Conservation (phyloP, 2,888 invertebrate species). For the Melanotus villosus region DNA sequence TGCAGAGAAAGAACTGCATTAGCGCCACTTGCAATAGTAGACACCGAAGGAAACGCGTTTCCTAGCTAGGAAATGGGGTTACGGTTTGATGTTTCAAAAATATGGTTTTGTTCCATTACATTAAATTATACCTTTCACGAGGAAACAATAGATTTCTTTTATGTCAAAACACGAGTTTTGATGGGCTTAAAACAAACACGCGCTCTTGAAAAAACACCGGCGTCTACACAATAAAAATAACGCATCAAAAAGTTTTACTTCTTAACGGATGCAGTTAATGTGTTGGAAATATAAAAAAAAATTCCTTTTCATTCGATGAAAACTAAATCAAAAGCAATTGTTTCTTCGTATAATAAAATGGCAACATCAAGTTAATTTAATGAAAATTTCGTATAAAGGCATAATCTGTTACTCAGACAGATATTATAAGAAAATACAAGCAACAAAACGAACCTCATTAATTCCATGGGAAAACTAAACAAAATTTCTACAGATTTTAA, state of each 20-base stretch:
- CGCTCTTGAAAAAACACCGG: slow-evolving; percentile 37
- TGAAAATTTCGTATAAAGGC: no score
- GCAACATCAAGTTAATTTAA: neutral
- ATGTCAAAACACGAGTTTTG: slow-evolving; percentile 45
- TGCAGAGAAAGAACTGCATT: slow-evolving; percentile 67
- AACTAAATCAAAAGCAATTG: no score
- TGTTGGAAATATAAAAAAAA: slow-evolving; percentile 22
- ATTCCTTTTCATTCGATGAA: neutral
- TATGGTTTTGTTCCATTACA: slow-evolving; percentile 61
- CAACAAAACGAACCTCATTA: no score
- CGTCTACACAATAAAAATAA: slow-evolving; percentile 13
- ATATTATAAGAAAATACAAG: no score
- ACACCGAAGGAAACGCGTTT: slow-evolving; percentile 47
- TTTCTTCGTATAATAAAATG: neutral
- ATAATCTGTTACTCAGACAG: no score
- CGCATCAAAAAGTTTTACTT: slow-evolving; percentile 27
- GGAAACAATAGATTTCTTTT: slow-evolving; percentile 53
- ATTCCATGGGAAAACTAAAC: no score
- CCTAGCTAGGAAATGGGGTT: slow-evolving; percentile 61
- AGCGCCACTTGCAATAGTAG: slow-evolving; percentile 58
- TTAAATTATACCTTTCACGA: slow-evolving; percentile 56
- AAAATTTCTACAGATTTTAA: no score
- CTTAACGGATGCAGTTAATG: slow-evolving; percentile 11
- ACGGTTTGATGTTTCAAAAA: slow-evolving; percentile 62
- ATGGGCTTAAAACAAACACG: slow-evolving; percentile 45